Evolutionary conservation across 2,888 invertebrate species (phyloP), one percentile per base, ranked within the genome.

Genomic region (Strigamia transsilvanica): DNA sequence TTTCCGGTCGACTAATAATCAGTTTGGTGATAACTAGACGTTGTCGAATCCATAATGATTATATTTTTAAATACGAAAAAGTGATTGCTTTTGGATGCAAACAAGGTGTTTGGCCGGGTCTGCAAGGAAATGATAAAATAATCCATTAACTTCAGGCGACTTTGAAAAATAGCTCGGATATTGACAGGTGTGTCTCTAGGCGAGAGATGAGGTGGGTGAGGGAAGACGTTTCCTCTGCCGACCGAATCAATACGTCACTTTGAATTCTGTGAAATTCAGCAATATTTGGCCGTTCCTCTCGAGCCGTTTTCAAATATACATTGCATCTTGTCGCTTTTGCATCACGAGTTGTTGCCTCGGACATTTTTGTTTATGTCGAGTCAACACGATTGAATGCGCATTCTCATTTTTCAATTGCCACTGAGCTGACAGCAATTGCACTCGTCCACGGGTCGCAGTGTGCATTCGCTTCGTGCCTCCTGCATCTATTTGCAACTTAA

Each of bases 51-150:
- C 1, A 10, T 6, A 51, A 18, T 18, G 6, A 2, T 51, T 18
- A 13, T 18, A 51, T 51, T 51, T 73, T 27, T 73, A 27, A 13
- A 27, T 32, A 73, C 21, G 12, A 73, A 73, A 73, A 73, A 73
- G 73, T 73, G 73, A 73, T 73, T 73, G 73, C 13, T 73, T 73
- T 73, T 73, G 27, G 73, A 73, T 73, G 73, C 32, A 73, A 73
- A 73, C 32, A 73, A 73, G 73, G 73, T 73, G 73, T 73, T 32
- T 32, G 73, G 73, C 73, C 73, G 27, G 2, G 73, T 41, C 46
- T 80, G 80, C 80, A 15, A 80, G 51, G 80, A 80, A 80, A 80
- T 80, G 80, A 80, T 80, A 80, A 80, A 80, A 80, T 80, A 80
- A 80, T 80, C 80, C 80, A 80, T 80, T 80, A 46, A 80, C 80